Evolutionary conservation across 2,888 invertebrate species (phyloP).

Genomic region (Philereme transversata): DNA sequence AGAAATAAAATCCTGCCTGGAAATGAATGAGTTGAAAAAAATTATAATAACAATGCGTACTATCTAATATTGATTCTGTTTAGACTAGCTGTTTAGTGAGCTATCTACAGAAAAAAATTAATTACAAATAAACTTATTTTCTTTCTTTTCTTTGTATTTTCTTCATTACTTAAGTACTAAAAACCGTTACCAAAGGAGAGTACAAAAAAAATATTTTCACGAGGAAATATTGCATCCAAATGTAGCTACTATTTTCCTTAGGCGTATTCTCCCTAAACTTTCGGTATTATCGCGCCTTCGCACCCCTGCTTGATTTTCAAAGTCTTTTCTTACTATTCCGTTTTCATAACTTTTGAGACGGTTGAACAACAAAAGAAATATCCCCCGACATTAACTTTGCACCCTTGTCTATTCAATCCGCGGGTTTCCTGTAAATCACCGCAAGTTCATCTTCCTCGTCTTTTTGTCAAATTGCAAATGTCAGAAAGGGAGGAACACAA

Average conservation of each 20-base stretch:
- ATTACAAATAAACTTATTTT: no score
- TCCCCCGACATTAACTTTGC: conserved; percentile 23
- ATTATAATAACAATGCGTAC: no score
- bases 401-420: conserved; percentile 38
- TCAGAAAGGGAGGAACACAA: conserved; percentile 50
- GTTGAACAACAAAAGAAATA: conserved; percentile 30
- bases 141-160: no score
- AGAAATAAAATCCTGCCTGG: no score
- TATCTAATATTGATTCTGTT: no score
- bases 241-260: no score
- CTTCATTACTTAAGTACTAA: no score
- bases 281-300: not conserved
- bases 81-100: not conserved
- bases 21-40: no score
- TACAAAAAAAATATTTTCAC: no score
- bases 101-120: not conserved
- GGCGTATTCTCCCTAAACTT: not conserved
- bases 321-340: conserved; percentile 17
- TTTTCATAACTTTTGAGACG: conserved; percentile 19
- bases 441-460: conserved; percentile 30
- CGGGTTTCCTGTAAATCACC: conserved; percentile 34
- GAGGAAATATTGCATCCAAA: no score
- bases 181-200: no score
- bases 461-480: conserved; percentile 52
- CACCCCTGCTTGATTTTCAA: not conserved